These are phyloP conservation scores for Psammodynastes pulverulentus DNA, from an alignment of 2,113 vertebrate species.

Conservation along the genomic window DNA sequence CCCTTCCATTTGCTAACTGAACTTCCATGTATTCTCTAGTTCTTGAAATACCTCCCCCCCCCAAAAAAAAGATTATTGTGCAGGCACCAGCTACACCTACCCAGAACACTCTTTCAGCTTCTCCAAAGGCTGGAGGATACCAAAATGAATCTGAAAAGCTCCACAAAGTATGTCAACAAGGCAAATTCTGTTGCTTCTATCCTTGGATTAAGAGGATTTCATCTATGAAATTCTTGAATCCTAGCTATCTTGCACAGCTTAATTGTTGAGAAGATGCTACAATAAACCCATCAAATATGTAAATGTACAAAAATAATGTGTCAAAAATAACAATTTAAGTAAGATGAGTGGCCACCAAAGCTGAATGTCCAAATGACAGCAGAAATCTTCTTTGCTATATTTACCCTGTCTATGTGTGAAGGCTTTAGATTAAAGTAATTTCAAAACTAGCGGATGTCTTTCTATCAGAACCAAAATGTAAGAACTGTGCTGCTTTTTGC, in stretches of 20 bases:
- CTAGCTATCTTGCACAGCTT: neutral
- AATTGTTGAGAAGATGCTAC: neutral
- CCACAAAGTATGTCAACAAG: neutral
- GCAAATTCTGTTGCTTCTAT: neutral
- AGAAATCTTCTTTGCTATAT: neutral
- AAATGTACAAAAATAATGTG: conserved; percentile 15
- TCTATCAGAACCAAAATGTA: neutral
- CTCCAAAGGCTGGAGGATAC: neutral
- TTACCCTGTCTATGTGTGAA: neutral
- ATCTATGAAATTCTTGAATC: neutral
- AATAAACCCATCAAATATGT: neutral
- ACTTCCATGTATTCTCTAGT: neutral
- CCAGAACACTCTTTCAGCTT: neutral
- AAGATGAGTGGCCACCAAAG: conserved; percentile 5
- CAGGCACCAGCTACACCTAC: neutral
- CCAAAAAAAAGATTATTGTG: neutral
- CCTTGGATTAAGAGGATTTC: neutral
- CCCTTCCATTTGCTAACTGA: neutral
- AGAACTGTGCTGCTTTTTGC: neutral
- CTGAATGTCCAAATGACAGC: neutral
- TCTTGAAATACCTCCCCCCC: neutral
- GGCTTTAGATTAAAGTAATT: neutral
- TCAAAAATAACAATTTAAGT: neutral
- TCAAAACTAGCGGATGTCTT: neutral
- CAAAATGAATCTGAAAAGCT: neutral